A percentile compares a stretch with the other conserved stretches of the same genome.
phyloP scores from a whole-genome alignment of 2,797 vertebrate genomes.

The Pseudomugil gertrudae region DNA sequence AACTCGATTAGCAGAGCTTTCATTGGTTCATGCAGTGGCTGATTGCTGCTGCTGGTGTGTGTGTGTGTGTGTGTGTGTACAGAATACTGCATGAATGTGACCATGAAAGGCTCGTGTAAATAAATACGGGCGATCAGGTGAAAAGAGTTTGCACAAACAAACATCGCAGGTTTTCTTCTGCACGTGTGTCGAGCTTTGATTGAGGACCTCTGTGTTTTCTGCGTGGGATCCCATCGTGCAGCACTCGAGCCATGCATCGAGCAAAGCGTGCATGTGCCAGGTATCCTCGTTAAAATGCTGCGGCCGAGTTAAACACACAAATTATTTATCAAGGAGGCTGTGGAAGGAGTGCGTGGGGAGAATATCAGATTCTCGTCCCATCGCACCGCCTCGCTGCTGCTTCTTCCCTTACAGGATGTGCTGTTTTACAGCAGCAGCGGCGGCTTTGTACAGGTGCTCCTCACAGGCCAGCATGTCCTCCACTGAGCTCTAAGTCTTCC shows the following conservation, averaged over 20 bases:
- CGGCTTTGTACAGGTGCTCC: conserved; percentile 47
- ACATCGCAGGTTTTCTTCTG: too few relatives aligned
- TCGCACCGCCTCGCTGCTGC: conserved; percentile 34
- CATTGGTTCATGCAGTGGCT: conserved; percentile 48
- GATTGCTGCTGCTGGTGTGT: conserved; percentile 5
- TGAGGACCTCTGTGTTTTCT: conserved; percentile 6
- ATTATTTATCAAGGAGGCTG: conserved; percentile 80
- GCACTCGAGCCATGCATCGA: conserved; percentile 28
- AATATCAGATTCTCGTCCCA: conserved; percentile 74
- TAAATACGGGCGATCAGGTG: neutral
- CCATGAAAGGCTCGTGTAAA: neutral
- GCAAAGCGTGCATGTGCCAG: conserved; percentile 63
- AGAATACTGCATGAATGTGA: neutral
- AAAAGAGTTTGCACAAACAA: neutral
- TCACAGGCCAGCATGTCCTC: conserved; percentile 43
- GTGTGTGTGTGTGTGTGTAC: conserved; percentile 2
- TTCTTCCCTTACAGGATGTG: conserved; percentile 34
- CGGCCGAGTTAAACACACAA: conserved; percentile 70
- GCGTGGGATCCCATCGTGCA: conserved; percentile 35
- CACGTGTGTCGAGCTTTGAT: conserved; percentile 5
- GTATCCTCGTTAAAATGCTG: conserved; percentile 76
- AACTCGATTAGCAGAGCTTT: conserved; percentile 45
- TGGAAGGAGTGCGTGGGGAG: conserved; percentile 66
- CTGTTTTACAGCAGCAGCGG: conserved; percentile 50
- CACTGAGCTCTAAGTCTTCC: conserved; percentile 25